Evolutionary conservation across 2,113 vertebrate species (phyloP).

Genomic region (Chloroceryle aenea): DNA sequence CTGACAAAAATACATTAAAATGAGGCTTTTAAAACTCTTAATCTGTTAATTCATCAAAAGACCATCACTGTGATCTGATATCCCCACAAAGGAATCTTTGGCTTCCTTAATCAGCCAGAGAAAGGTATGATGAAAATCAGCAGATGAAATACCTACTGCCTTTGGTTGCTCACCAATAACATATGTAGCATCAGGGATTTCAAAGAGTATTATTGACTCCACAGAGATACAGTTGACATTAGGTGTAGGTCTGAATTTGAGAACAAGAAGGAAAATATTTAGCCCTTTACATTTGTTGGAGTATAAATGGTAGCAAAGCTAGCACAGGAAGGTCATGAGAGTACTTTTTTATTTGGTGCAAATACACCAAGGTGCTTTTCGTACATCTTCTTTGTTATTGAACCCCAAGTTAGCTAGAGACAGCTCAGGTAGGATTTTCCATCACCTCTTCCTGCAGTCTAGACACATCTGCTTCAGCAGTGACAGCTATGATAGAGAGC

Average conservation of each 20-base stretch:
- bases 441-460: not conserved
- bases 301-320: not conserved
- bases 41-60: not conserved
- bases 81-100: not conserved
- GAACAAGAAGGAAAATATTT: not conserved
- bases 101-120: not conserved
- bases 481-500: not conserved
- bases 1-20: not conserved
- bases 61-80: not conserved
- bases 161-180: not conserved
- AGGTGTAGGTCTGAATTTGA: not conserved
- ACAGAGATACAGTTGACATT: rapidly evolving
- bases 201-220: not conserved
- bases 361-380: not conserved
- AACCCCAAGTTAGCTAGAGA: not conserved
- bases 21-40: not conserved
- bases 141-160: not conserved
- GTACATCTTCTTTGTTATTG: not conserved
- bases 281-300: not conserved
- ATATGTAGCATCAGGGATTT: not conserved
- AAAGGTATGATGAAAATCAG: not conserved
- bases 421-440: not conserved
- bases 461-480: not conserved
- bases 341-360: not conserved
- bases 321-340: not conserved